phyloP scores from a whole-genome alignment of 2,888 invertebrate genomes.

The Steinernema hermaphroditum region DNA sequence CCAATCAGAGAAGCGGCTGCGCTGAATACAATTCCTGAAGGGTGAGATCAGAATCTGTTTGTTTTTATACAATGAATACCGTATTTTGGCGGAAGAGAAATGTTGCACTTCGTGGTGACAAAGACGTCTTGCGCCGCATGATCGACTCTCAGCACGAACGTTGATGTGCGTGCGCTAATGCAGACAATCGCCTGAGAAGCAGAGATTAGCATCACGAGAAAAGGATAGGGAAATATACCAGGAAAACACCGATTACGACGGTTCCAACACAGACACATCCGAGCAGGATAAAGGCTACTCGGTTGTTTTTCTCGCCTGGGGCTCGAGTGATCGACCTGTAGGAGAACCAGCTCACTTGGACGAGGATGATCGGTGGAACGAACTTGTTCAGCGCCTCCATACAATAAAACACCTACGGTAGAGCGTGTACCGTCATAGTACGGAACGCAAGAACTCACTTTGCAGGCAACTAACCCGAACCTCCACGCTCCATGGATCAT shows the following conservation, averaged over 20 bases:
- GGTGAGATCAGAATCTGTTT: neutral
- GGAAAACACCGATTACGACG: neutral
- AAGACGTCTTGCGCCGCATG: neutral
- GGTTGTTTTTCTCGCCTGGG: neutral
- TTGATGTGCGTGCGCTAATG: neutral
- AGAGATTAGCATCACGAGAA: neutral
- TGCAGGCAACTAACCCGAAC: constrained; percentile 34
- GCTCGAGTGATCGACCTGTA: constrained; percentile 36
- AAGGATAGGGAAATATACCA: neutral
- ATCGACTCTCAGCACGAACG: constrained; percentile 15
- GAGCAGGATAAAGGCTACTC: neutral
- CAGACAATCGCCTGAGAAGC: neutral
- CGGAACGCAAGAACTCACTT: neutral
- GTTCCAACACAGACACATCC: neutral
- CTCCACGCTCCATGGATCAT: constrained; percentile 43
- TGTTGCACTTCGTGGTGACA: constrained; percentile 22
- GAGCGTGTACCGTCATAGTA: too few species aligned
- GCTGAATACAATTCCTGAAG: constrained; percentile 44
- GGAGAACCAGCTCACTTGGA: constrained; percentile 46
- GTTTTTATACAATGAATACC: neutral
- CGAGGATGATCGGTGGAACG: constrained; percentile 48
- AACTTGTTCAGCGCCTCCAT: constrained; percentile 51
- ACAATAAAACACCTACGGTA: constrained; percentile 36
- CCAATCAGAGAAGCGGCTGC: constrained; percentile 46
- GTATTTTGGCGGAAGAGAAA: constrained; percentile 9